Percentiles rank a stretch among this genome's conserved stretches.
Conservation (phyloP, 2,888 invertebrate genomes). For the Epinotia bilunana region DNA sequence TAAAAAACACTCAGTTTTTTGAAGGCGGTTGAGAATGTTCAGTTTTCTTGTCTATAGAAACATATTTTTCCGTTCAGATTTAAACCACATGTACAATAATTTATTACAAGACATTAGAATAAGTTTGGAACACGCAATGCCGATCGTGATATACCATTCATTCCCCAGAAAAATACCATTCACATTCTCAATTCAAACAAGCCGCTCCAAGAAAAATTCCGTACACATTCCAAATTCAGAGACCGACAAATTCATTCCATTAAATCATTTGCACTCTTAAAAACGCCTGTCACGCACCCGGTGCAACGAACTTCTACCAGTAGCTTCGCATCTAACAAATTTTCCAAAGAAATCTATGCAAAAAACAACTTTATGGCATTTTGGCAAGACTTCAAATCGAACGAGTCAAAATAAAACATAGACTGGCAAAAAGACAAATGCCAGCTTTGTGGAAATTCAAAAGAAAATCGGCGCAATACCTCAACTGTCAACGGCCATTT, state of each 20-base stretch:
- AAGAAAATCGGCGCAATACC: conserved; percentile 30
- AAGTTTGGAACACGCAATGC: background rate
- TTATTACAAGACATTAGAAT: background rate
- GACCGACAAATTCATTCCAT: conserved; percentile 35
- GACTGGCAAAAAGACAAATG: conserved; percentile 27
- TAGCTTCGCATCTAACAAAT: conserved; percentile 5
- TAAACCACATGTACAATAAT: background rate
- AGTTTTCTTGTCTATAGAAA: background rate
- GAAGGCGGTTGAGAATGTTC: too few species aligned
- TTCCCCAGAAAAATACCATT: conserved; percentile 25
- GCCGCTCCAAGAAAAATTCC: conserved; percentile 19
- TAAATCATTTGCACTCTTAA: conserved; percentile 37
- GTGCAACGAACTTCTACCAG: conserved; percentile 31
- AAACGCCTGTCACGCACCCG: conserved; percentile 36
- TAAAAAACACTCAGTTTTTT: too few species aligned
- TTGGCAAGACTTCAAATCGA: background rate
- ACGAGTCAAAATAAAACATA: background rate
- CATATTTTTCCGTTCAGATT: background rate
- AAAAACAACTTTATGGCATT: background rate
- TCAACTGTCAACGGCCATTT: conserved; percentile 25
- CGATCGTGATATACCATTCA: background rate
- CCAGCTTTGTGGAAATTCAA: conserved; percentile 24
- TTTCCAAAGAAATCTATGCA: background rate
- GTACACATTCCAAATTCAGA: conserved; percentile 34
- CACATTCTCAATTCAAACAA: conserved; percentile 25